Base-by-base conservation (phyloP, 1,140 invertebrate species). In the Macrotrachela quadricornifera region DNA sequence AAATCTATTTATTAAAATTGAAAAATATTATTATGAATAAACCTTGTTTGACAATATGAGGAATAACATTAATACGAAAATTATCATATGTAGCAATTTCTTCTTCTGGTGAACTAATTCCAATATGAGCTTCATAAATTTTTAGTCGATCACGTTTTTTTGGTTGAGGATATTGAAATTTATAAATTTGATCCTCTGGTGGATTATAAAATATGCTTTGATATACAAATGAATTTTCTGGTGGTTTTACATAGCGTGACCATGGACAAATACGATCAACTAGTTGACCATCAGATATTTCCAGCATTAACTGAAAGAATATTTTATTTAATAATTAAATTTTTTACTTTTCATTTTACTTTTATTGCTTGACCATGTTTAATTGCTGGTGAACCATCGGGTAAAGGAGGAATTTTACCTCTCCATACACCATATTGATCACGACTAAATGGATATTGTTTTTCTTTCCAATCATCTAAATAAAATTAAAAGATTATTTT, bases 111-210 rank as follows among this genome's bases (percentile, higher is more conserved):
- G 86, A 90, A 3, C 82, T 82, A 60, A 99, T 97, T 14, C 94
- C 94, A 48, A 99, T 85, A 69, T 99, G 94, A 58, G 82, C 84
- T 71, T 99, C 94, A 65, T 99, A 99, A 55, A 99, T 94, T 55
- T 83, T 75, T 0, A 96, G n/a, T n/a, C n/a, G n/a, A n/a, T n/a
- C n/a, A n/a, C n/a, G n/a, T n/a, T n/a, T n/a, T n/a, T 74, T 73
- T 21, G 80, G 81, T 64, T 79, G 80, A 0, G 71, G 62, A 60
- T 84, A 66, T 63, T 82, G 80, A 58, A 83, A 80, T 57, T 77
- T 69, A 63, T 88, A 84, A 54, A n/a, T n/a, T n/a, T n/a, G n/a
- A n/a, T 57, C 62, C 51, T 60, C 50, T 18, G 80, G 72, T n/a
- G 85, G 90, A 71, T 85, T 79, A 78, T 88, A 95, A 59, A 91